A percentile compares a stretch with the other conserved stretches of the same genome.
These are phyloP conservation scores for Sciaenops ocellatus DNA, from an alignment of 2,797 vertebrate genomes.

Conservation along the genomic window DNA sequence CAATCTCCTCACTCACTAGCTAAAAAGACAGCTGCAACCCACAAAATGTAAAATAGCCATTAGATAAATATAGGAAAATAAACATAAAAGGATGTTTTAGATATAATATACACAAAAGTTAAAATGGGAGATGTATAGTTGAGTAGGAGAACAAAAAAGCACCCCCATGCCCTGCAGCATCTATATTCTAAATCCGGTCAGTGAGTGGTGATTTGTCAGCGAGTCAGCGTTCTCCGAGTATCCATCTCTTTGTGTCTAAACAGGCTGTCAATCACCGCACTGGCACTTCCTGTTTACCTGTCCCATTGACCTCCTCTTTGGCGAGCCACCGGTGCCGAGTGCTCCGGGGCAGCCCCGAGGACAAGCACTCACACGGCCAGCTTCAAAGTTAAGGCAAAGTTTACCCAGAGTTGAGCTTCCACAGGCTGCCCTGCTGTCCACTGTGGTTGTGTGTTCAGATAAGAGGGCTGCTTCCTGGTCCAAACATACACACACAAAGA, in stretches of 20 bases:
- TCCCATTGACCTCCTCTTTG: slow-evolving; percentile 82
- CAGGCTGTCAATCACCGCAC: slow-evolving; percentile 77
- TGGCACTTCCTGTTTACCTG: slow-evolving; percentile 85
- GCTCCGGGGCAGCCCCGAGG: slow-evolving; percentile 69
- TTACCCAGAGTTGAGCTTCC: slow-evolving; percentile 84
- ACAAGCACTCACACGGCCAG: slow-evolving; percentile 77
- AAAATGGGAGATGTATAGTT: slow-evolving; percentile 1
- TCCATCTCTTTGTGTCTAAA: slow-evolving; percentile 84
- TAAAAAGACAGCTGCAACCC: not conserved
- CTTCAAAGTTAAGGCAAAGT: slow-evolving; percentile 85
- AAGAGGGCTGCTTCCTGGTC: slow-evolving; percentile 78
- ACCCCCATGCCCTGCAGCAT: slow-evolving; percentile 50
- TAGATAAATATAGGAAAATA: slow-evolving; percentile 2
- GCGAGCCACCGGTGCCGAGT: slow-evolving; percentile 74
- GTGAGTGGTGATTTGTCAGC: slow-evolving; percentile 70
- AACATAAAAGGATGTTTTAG: not conserved
- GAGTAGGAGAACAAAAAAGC: slow-evolving; percentile 19
- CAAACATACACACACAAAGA: slow-evolving; percentile 76
- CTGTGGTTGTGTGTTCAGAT: slow-evolving; percentile 78
- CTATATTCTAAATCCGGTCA: slow-evolving; percentile 46
- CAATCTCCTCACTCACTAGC: not conserved
- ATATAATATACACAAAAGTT: not conserved
- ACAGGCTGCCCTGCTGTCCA: slow-evolving; percentile 79
- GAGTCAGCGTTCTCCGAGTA: slow-evolving; percentile 68
- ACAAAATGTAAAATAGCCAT: slow-evolving; percentile 1